phyloP scores from a whole-genome alignment of 2,113 vertebrate species.

The Lophochroa leadbeateri region DNA sequence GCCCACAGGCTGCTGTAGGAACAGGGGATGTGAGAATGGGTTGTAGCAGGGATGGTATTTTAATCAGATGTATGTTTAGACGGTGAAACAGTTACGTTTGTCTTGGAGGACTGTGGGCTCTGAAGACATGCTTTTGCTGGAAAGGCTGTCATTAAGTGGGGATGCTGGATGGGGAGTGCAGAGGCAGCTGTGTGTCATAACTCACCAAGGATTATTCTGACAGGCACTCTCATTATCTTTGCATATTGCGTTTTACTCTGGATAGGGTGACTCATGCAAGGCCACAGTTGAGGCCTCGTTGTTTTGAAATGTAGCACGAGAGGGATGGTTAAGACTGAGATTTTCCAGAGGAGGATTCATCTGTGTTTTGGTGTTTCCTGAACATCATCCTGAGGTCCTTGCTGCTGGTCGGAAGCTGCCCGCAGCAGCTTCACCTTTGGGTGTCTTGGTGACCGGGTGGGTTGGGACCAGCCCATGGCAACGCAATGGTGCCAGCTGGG shows the following conservation, averaged over 20 bases:
- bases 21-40: not conserved
- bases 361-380: not conserved
- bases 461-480: not conserved
- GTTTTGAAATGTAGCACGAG: not conserved
- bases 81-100: not conserved
- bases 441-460: not conserved
- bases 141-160: conserved; percentile 35
- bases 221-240: conserved; percentile 42
- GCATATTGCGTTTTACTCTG: conserved; percentile 7
- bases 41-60: conserved; percentile 9
- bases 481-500: not conserved
- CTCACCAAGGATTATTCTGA: conserved; percentile 52
- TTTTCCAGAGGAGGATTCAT: conserved; percentile 3
- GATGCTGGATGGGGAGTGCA: not conserved
- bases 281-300: not conserved
- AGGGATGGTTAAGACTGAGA: not conserved
- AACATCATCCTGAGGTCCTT: not conserved
- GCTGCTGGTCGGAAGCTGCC: not conserved
- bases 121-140: not conserved
- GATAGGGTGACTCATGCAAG: not conserved
- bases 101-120: conserved; percentile 2
- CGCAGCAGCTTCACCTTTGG: not conserved
- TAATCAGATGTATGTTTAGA: conserved; percentile 8
- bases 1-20: not conserved
- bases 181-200: conserved; percentile 17